phyloP scores from a whole-genome alignment of 2,888 invertebrate species.

The Ochlodes sylvanus region DNA sequence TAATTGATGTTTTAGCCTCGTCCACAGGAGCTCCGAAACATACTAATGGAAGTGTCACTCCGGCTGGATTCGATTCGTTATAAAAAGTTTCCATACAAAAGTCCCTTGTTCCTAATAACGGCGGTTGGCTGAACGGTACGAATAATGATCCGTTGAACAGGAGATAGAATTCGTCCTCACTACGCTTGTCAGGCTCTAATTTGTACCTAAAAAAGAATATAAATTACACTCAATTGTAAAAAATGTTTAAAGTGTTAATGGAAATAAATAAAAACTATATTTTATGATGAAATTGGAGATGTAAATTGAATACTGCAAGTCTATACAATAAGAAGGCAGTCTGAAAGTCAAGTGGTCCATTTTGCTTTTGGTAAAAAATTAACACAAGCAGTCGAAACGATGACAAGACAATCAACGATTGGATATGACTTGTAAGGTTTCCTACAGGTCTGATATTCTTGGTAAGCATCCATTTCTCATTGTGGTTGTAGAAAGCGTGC shows the following conservation, averaged over 20 bases:
- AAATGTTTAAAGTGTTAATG: too few relatives aligned
- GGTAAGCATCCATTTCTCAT: too few relatives aligned
- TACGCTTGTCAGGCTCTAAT: conserved; percentile 76
- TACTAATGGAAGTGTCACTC: conserved; percentile 81
- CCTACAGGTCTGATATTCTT: too few relatives aligned
- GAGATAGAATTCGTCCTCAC: conserved; percentile 83
- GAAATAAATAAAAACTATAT: too few relatives aligned
- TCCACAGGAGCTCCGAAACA: conserved; percentile 75
- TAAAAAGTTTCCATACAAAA: conserved; percentile 87
- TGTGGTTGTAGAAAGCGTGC: too few relatives aligned
- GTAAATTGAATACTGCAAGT: too few relatives aligned
- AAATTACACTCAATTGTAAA: neutral
- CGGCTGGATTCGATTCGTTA: conserved; percentile 71
- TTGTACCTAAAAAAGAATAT: conserved; percentile 76
- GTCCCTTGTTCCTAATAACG: conserved; percentile 78
- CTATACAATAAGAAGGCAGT: too few relatives aligned
- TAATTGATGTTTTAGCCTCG: conserved; percentile 66
- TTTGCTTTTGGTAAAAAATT: conserved; percentile 28
- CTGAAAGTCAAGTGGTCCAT: too few relatives aligned
- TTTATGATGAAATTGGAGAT: too few relatives aligned
- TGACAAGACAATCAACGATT: too few relatives aligned
- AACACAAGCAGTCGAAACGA: neutral
- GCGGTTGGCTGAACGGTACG: conserved; percentile 74
- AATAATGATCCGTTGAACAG: conserved; percentile 85
- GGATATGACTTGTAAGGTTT: too few relatives aligned